Conservation (phyloP, 2,113 vertebrate species). For the Pan troglodytes region DNA sequence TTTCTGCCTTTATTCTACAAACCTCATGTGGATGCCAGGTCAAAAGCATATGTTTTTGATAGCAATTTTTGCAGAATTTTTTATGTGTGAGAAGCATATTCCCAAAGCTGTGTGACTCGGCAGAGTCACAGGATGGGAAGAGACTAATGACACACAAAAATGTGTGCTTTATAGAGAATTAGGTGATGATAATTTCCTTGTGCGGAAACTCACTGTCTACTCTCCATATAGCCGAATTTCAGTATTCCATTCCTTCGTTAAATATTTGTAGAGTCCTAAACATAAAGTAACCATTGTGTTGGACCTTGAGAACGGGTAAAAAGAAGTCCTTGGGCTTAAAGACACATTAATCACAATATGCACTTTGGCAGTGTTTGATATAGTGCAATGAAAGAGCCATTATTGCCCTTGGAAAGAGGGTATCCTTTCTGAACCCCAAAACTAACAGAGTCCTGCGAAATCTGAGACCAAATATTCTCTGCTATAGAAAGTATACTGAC, state of each 20-base stretch:
- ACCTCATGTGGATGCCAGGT: constrained; percentile 24
- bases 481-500: background rate
- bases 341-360: background rate
- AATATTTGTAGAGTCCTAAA: background rate
- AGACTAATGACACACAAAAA: background rate
- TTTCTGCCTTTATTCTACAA: constrained; percentile 46
- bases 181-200: background rate
- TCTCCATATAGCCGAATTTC: background rate
- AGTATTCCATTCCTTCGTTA: background rate
- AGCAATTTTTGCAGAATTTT: constrained; percentile 53
- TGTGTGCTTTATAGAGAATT: background rate
- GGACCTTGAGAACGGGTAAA: background rate
- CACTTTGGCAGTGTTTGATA: background rate
- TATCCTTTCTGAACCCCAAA: background rate
- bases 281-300: background rate
- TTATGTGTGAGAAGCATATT: background rate
- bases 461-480: background rate
- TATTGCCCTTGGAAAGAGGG: background rate
- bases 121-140: background rate
- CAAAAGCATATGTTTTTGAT: constrained; percentile 17
- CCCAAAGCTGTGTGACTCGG: background rate
- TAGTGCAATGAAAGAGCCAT: background rate
- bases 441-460: background rate
- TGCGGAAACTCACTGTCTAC: background rate
- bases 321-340: background rate